These are phyloP conservation scores for Lycocerus yunnanus DNA, from an alignment of 2,888 invertebrate genomes.

Conservation along the genomic window DNA sequence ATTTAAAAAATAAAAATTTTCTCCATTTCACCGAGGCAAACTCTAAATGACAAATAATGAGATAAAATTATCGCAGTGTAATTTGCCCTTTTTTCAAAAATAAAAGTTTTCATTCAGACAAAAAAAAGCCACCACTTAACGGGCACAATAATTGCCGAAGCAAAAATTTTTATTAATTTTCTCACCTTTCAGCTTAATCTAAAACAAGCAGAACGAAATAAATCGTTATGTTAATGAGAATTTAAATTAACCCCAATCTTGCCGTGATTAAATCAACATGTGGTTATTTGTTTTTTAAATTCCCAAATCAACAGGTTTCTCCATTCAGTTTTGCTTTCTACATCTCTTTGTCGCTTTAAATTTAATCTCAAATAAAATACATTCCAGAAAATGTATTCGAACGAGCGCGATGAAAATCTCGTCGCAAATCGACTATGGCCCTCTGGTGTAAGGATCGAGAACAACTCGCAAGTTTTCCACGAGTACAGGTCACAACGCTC, in stretches of 20 bases:
- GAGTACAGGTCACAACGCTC: not conserved
- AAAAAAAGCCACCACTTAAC: not conserved
- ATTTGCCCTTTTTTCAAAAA: not conserved
- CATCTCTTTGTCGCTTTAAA: constrained; percentile 31
- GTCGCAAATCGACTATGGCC: constrained; percentile 4
- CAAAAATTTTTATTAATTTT: constrained; percentile 31
- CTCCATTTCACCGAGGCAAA: not conserved
- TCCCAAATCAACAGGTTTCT: constrained; percentile 43
- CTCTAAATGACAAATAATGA: not conserved
- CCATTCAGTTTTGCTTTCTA: constrained; percentile 26
- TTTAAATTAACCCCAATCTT: constrained; percentile 23
- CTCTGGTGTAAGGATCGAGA: constrained; percentile 17
- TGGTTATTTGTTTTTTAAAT: constrained; percentile 47
- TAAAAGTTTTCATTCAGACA: not conserved
- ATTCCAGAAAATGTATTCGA: constrained; percentile 32
- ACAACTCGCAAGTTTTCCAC: constrained; percentile 7
- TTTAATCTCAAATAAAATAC: constrained; percentile 41
- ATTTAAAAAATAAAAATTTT: constrained; percentile 1
- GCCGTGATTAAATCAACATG: constrained; percentile 40
- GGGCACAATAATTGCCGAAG: not conserved
- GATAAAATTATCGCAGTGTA: not conserved
- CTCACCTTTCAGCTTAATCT: constrained; percentile 2
- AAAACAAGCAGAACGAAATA: constrained; percentile 2
- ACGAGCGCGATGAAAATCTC: not conserved
- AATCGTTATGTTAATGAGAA: constrained; percentile 12